Conservation (phyloP, 2,113 vertebrate species). For the Alosa alosa region DNA sequence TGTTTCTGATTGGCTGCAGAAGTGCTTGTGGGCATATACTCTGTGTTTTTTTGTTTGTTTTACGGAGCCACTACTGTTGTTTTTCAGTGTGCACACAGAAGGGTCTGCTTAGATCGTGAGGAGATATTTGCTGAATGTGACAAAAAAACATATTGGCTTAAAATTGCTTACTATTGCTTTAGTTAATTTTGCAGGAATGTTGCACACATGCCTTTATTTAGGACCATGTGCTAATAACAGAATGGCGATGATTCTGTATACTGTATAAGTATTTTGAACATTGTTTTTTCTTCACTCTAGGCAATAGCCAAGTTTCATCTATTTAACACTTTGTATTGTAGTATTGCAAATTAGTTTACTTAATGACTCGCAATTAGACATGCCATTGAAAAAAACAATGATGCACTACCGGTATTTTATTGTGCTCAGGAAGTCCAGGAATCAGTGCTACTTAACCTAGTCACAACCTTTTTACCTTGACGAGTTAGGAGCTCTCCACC, state of each 20-base stretch:
- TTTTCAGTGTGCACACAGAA: too few species aligned
- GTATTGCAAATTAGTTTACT: not conserved
- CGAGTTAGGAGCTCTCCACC: not conserved
- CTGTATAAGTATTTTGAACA: not conserved
- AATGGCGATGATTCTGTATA: not conserved
- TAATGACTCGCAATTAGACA: not conserved
- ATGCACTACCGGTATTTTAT: not conserved
- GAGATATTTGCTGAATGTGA: too few species aligned
- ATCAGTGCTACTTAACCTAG: constrained; percentile 15
- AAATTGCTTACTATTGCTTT: too few species aligned
- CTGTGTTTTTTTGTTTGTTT: too few species aligned
- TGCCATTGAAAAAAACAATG: not conserved
- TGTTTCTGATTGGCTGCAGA: too few species aligned
- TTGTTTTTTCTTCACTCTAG: not conserved
- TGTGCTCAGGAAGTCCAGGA: not conserved
- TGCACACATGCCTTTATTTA: not conserved
- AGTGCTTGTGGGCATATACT: too few species aligned
- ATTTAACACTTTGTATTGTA: not conserved
- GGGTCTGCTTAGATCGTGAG: too few species aligned
- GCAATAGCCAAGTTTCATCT: not conserved
- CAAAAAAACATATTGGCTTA: too few species aligned
- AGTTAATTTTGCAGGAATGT: not conserved
- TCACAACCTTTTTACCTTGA: constrained; percentile 17
- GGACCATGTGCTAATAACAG: not conserved
- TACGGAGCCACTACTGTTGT: too few species aligned